phyloP scores from a whole-genome alignment of 2,888 invertebrate species.

The Torymus aiolomorphi region DNA sequence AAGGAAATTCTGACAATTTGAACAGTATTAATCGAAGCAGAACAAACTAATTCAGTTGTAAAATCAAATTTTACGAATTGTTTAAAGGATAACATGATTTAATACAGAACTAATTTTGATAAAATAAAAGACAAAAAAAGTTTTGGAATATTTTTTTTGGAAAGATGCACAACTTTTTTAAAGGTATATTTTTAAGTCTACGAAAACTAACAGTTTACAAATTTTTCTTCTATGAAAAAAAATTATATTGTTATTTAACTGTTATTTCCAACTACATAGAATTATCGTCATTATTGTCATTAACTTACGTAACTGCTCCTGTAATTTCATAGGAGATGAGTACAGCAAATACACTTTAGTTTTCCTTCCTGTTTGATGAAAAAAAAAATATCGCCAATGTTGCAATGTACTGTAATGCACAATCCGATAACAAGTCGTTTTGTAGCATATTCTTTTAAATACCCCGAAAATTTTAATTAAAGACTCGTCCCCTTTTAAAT shows the following conservation, averaged over 20 bases:
- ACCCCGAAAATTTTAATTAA: slow-evolving; percentile 25
- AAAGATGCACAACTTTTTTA: slow-evolving; percentile 34
- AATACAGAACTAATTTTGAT: slow-evolving; percentile 41
- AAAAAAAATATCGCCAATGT: slow-evolving; percentile 12
- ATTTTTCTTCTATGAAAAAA: slow-evolving; percentile 39
- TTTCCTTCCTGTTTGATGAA: slow-evolving; percentile 37
- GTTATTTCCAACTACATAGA: slow-evolving; percentile 44
- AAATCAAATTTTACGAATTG: slow-evolving; percentile 18
- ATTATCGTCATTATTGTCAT: slow-evolving; percentile 50
- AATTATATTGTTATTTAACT: slow-evolving; percentile 42
- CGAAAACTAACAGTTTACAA: slow-evolving; percentile 29
- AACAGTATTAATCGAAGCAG: slow-evolving; percentile 56
- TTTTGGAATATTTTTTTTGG: slow-evolving; percentile 9
- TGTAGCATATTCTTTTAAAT: slow-evolving; percentile 35
- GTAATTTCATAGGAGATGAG: slow-evolving; percentile 30
- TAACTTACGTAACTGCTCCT: slow-evolving; percentile 42
- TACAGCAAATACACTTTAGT: slow-evolving; percentile 38
- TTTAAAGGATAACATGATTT: slow-evolving; percentile 13
- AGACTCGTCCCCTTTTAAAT: slow-evolving; percentile 36
- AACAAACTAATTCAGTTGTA: slow-evolving; percentile 42
- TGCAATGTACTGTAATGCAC: slow-evolving; percentile 22
- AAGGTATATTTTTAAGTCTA: slow-evolving; percentile 8
- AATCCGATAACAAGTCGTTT: slow-evolving; percentile 17
- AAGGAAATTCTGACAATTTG: slow-evolving; percentile 50
- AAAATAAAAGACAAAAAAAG: not conserved